These are phyloP conservation scores for Cyanoderma ruficeps DNA, from an alignment of 2,113 vertebrate genomes.

Conservation along the genomic window DNA sequence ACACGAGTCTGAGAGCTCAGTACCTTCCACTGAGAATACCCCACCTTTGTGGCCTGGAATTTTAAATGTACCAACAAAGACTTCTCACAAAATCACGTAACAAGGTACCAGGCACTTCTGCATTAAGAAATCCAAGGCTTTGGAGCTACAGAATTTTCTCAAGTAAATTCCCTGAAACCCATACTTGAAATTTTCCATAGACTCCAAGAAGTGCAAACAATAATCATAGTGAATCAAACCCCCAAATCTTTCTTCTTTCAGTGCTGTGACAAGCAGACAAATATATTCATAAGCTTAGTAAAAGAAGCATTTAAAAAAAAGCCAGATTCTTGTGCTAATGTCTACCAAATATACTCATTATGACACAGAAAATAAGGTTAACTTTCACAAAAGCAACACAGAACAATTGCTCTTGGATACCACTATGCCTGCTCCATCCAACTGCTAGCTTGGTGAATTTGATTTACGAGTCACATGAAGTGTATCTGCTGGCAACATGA, in stretches of 20 bases:
- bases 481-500: not conserved
- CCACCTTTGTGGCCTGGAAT: not conserved
- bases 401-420: not conserved
- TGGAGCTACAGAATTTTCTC: not conserved
- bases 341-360: not conserved
- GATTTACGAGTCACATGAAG: not conserved
- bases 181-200: not conserved
- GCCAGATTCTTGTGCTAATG: not conserved
- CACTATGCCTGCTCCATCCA: not conserved
- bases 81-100: not conserved
- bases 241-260: not conserved
- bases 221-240: not conserved
- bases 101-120: not conserved
- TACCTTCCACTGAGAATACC: not conserved
- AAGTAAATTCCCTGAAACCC: not conserved
- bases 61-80: not conserved
- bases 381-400: slow-evolving; percentile 15
- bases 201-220: not conserved
- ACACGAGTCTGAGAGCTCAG: not conserved
- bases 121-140: not conserved
- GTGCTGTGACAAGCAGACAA: not conserved
- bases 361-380: not conserved
- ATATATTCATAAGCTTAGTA: slow-evolving; percentile 1
- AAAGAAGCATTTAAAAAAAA: slow-evolving; percentile 9
- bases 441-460: not conserved